These are phyloP conservation scores for Pristionchus maxplancki DNA, from an alignment of 2,888 invertebrate genomes.

Conservation along the genomic window DNA sequence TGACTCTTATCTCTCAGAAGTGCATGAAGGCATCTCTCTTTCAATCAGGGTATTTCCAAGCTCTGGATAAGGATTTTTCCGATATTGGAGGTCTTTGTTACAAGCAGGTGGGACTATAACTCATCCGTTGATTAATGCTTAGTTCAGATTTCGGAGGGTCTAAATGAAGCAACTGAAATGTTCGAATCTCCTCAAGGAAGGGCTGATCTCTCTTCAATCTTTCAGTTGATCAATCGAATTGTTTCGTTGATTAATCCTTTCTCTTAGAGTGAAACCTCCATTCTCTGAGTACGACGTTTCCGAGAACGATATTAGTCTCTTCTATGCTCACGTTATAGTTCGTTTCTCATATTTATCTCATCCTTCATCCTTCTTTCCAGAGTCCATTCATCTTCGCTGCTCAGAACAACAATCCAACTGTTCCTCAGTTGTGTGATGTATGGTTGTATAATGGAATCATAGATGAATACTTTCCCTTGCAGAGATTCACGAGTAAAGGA, in stretches of 20 bases:
- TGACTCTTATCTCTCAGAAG: neutral
- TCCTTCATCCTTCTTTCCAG: neutral
- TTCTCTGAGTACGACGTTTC: conserved; percentile 21
- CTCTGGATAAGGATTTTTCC: neutral
- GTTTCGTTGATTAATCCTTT: neutral
- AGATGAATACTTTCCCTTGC: neutral
- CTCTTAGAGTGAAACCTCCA: neutral
- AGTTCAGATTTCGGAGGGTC: neutral
- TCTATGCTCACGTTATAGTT: neutral
- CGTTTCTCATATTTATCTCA: no score
- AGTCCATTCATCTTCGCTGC: neutral
- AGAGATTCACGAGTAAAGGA: neutral
- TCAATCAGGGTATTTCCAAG: conserved; percentile 10
- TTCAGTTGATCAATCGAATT: neutral
- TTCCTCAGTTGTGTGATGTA: neutral
- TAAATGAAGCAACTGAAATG: neutral
- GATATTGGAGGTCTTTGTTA: neutral
- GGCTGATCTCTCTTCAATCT: neutral
- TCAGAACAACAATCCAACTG: neutral
- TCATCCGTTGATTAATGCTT: neutral
- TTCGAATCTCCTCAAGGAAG: neutral
- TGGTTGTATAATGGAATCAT: neutral
- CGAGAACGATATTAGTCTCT: neutral
- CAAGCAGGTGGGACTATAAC: neutral
- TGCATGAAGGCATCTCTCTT: neutral